Conservation (phyloP, 2,113 vertebrate species). For the Herpailurus yagouaroundi region DNA sequence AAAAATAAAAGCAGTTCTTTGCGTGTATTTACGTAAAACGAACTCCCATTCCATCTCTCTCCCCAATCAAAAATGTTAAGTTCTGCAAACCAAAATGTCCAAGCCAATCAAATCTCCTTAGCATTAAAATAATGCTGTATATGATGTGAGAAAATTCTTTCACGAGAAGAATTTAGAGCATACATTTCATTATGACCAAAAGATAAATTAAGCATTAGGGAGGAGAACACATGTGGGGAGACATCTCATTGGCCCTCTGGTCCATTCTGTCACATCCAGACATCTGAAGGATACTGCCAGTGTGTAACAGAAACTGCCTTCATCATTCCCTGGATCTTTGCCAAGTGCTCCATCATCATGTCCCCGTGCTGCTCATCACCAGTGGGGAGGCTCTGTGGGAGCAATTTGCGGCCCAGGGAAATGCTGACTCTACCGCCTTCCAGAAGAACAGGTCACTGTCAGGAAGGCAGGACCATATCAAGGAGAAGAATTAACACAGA, state of each 20-base stretch:
- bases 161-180: neutral
- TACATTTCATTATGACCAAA: neutral
- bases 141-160: neutral
- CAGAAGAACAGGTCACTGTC: neutral
- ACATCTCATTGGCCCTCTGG: rapidly evolving
- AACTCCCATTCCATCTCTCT: neutral
- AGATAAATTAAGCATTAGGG: neutral
- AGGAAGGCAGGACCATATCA: rapidly evolving
- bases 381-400: neutral
- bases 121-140: neutral
- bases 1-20: neutral
- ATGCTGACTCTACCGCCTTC: neutral
- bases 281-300: neutral
- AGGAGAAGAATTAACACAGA: neutral
- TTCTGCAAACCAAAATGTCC: neutral
- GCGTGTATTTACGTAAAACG: neutral
- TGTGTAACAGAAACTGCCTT: neutral
- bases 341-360: neutral
- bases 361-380: neutral
- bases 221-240: rapidly evolving
- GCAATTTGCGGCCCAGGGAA: neutral
- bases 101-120: neutral
- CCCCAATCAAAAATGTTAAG: neutral
- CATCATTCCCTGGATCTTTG: rapidly evolving
- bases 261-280: neutral